Conservation (phyloP, 2,797 vertebrate genomes). For the Chaetodon trifasciatus region DNA sequence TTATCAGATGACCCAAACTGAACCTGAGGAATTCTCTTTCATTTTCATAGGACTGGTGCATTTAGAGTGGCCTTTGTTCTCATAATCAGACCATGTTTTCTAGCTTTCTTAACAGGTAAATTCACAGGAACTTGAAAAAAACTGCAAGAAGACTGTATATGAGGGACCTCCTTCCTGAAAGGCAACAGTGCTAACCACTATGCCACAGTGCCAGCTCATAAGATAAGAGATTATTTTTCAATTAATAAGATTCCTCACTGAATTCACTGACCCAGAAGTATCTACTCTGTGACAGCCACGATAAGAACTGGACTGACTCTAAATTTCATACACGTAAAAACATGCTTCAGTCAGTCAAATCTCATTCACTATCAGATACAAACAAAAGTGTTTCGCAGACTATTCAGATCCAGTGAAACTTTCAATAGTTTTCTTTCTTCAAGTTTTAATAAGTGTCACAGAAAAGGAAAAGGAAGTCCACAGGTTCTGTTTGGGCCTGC, state of each 20-base stretch:
- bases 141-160: neutral
- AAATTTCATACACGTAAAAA: neutral
- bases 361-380: neutral
- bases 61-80: neutral
- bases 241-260: neutral
- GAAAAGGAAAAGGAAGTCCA: constrained; percentile 53
- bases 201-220: neutral
- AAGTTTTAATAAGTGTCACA: neutral
- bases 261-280: neutral
- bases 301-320: neutral
- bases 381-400: neutral
- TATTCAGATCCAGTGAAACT: neutral
- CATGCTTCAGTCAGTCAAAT: neutral
- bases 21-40: constrained; percentile 48
- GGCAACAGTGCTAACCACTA: neutral
- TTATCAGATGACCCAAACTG: constrained; percentile 56
- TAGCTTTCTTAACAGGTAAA: neutral
- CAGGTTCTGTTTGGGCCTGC: constrained; percentile 47
- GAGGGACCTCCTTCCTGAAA: neutral
- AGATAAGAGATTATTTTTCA: neutral
- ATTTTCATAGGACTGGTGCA: constrained; percentile 3
- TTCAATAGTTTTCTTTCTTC: neutral
- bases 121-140: too few relatives aligned
- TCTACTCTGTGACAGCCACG: neutral
- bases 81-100: neutral